Percentiles rank a stretch among this genome's conserved stretches.
Evolutionary conservation across 2,888 invertebrate genomes (phyloP).

Genomic region (Aphelenchoides bicaudatus): DNA sequence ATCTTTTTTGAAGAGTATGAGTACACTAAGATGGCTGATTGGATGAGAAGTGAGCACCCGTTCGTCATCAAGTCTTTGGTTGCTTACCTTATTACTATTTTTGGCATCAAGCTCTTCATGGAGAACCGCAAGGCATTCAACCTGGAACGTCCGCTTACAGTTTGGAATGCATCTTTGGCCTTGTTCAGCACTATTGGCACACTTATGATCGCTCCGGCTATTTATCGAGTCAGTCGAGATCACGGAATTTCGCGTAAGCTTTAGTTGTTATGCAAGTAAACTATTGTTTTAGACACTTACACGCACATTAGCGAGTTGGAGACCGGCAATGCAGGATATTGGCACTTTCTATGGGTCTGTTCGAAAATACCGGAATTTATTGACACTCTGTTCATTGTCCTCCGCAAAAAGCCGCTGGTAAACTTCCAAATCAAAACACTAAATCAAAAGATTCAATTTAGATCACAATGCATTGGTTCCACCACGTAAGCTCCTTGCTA

Average conservation of each 20-base stretch:
- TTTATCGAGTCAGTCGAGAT: background rate
- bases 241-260: background rate
- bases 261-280: too few species aligned
- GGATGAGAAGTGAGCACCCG: slow-evolving; percentile 2
- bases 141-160: slow-evolving; percentile 61
- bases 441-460: too few species aligned
- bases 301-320: slow-evolving; percentile 3
- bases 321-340: slow-evolving; percentile 2
- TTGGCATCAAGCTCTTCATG: slow-evolving; percentile 61
- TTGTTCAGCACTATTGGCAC: slow-evolving; percentile 63
- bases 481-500: slow-evolving; percentile 1
- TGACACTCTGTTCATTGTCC: slow-evolving; percentile 15
- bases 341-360: slow-evolving; percentile 13
- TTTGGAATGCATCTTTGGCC: slow-evolving; percentile 64
- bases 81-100: slow-evolving; percentile 49
- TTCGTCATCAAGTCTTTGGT: slow-evolving; percentile 62
- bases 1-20: slow-evolving; percentile 11
- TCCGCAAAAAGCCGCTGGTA: slow-evolving; percentile 6
- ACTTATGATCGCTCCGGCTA: background rate
- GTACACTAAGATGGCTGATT: background rate
- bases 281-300: too few species aligned
- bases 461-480: slow-evolving; percentile 4
- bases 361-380: slow-evolving; percentile 13
- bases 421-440: too few species aligned
- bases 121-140: slow-evolving; percentile 61